Evolutionary conservation across 2,797 vertebrate genomes (phyloP), one percentile per base, ranked within the genome.

Genomic region (Corythornis leucogaster): DNA sequence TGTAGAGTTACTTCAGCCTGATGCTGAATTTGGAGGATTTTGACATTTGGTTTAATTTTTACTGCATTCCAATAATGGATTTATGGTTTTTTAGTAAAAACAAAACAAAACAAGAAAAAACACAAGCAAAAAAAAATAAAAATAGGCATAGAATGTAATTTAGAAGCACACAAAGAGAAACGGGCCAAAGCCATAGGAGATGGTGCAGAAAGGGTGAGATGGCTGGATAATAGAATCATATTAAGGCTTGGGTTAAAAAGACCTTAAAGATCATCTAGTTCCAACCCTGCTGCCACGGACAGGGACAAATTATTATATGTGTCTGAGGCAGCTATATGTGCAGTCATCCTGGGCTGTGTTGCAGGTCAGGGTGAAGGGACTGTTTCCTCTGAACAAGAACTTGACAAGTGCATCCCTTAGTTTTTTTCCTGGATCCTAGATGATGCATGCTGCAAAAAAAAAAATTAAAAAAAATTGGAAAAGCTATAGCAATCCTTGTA

Each of bases 71-170:
- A 68, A 10, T 58, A 75, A 62, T 9, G 22, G 40, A 45, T 59
- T 62, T 0, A 12, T 25, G 7, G 16, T 69, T 84, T 73, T 12
- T 2, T 19, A n/a, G 20, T 24, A 50, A 24, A 22, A 63, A 6
- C 6, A 15, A 42, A 14, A 30, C 38, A 38, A 38, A 40, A 35
- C 35, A 35, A 35, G 35, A 35, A 35, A 35, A 35, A 35, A 14
- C 13, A 40, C 38, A 40, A 40, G 38, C 13, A 54, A 51, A 48
- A 45, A n/a, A n/a, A 16, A 48, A 25, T 21, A 33, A 24, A 66
- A 46, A 33, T 64, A 76, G 9, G 6, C 8, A 3, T 7, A 64
- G 22, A 4, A 21, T 33, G 17, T 35, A 0, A 1, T 61, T 82
- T 46, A 69, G 51, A 64, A 74, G 26, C n/a, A 33, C 15, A 30